phyloP scores from a whole-genome alignment of 2,888 invertebrate genomes.

The Epinotia brunnichana region DNA sequence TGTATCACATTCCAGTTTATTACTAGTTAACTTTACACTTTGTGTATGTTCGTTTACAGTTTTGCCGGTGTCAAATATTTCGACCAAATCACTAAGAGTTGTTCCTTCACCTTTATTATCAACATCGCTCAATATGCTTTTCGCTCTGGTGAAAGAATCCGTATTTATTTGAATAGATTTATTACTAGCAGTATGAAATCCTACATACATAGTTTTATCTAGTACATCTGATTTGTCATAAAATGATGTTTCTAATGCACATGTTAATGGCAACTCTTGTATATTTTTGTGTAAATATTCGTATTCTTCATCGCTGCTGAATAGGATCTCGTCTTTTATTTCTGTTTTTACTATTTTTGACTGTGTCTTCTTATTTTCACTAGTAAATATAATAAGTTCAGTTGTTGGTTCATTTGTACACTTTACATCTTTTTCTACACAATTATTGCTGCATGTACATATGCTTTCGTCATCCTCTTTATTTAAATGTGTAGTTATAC shows the following conservation, averaged over 20 bases:
- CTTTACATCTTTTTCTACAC: not conserved
- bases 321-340: constrained; percentile 69
- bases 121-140: constrained; percentile 59
- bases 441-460: constrained; percentile 12
- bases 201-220: constrained; percentile 72
- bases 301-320: constrained; percentile 76
- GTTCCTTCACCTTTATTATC: constrained; percentile 40
- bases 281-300: constrained; percentile 54
- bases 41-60: not conserved
- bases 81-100: constrained; percentile 33
- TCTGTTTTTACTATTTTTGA: constrained; percentile 35
- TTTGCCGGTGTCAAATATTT: constrained; percentile 34
- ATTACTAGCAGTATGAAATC: constrained; percentile 76
- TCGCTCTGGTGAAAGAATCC: constrained; percentile 67
- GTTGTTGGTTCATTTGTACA: not conserved
- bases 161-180: constrained; percentile 68
- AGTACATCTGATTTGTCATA: constrained; percentile 58
- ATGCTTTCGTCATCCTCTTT: constrained; percentile 42
- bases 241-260: constrained; percentile 66
- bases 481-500: constrained; percentile 45
- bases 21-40: not conserved
- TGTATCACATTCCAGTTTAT: not conserved
- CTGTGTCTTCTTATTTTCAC: constrained; percentile 12
- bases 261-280: constrained; percentile 68
- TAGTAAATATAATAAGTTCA: not conserved